Evolutionary conservation across 2,797 vertebrate genomes (phyloP).

Genomic region (Yasuhikotakia modesta): DNA sequence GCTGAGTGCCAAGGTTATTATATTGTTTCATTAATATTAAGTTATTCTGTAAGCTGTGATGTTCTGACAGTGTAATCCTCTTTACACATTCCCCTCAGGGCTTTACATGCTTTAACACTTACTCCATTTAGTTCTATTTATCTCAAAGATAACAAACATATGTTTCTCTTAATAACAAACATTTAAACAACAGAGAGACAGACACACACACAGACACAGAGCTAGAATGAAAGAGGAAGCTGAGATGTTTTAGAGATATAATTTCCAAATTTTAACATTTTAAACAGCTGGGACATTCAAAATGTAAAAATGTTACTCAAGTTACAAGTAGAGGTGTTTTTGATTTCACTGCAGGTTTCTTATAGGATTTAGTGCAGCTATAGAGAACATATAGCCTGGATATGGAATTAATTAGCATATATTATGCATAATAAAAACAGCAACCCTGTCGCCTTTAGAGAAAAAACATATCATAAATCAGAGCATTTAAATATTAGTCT

Average conservation of each 20-base stretch:
- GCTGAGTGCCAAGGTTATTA: conserved; percentile 43
- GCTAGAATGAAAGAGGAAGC: not conserved
- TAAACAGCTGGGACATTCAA: not conserved
- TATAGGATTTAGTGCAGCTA: not conserved
- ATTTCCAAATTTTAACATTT: too few species aligned
- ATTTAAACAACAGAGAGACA: conserved; percentile 18
- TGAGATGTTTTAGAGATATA: not conserved
- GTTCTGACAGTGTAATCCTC: conserved; percentile 32
- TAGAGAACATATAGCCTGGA: not conserved
- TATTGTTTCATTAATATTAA: conserved; percentile 35
- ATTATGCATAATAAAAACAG: conserved; percentile 16
- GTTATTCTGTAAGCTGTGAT: conserved; percentile 22
- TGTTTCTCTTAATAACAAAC: conserved; percentile 14
- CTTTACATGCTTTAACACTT: conserved; percentile 29
- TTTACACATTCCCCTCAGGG: conserved; percentile 26
- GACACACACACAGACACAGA: not conserved
- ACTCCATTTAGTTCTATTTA: conserved; percentile 58
- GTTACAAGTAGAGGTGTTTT: not conserved
- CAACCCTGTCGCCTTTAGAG: not conserved
- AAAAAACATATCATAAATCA: too few species aligned
- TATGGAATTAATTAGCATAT: conserved; percentile 1
- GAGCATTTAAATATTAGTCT: not conserved
- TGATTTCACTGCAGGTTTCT: not conserved
- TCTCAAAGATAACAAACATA: conserved; percentile 62
- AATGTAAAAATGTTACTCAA: not conserved